Base-by-base conservation (phyloP, 2,113 vertebrate genomes). In the Rhea americana region DNA sequence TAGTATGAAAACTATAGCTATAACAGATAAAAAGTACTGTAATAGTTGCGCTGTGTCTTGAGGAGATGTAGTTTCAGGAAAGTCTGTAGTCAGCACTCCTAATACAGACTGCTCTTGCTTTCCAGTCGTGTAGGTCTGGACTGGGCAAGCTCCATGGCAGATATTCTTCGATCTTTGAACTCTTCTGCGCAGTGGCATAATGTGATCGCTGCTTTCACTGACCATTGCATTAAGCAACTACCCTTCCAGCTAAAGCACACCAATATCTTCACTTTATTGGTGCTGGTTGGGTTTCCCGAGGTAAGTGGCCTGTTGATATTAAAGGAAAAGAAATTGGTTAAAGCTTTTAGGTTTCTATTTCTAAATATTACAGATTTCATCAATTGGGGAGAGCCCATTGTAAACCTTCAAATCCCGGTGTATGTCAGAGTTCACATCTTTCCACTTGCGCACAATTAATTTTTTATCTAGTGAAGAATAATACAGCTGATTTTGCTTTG, bases 241-340 rank as follows among this genome's bases (percentile, higher is more conserved):
- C 99, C 99, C 5, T 98, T 98, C 91, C 98, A 98, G 85, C 97
- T 99, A 15, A 99, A 98, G 91, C 99, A 99, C 95, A 99, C 99
- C 96, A 99, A 99, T 96, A 98, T 99, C 96, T 99, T 99, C 97
- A 99, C 99, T 13, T 96, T 99, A 73, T 91, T 99, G 68, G 99
- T 99, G 82, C 98, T 99, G 35, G 99, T 99, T 73, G 99, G 99
- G 89, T 99, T 99, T 94, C 99, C 99, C 41, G 99, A 99, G 99
- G 99, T 99, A 95, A 50, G 70, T 32, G 51, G 4, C 25, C 50
- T 86, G 1, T 18, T 0, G 2, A 32, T 62, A 59, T 25, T 78
- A 43, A 68, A 78, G 73, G 51, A 79, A 61, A 20, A 1, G 0
- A 30, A 82, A 41, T 18, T 68, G 39, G 11, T 63, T 63, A 45